A percentile compares a stretch with the other conserved stretches of the same genome.
Conservation (phyloP, 2,797 vertebrate genomes). For the Melanotaenia parkinsoni region DNA sequence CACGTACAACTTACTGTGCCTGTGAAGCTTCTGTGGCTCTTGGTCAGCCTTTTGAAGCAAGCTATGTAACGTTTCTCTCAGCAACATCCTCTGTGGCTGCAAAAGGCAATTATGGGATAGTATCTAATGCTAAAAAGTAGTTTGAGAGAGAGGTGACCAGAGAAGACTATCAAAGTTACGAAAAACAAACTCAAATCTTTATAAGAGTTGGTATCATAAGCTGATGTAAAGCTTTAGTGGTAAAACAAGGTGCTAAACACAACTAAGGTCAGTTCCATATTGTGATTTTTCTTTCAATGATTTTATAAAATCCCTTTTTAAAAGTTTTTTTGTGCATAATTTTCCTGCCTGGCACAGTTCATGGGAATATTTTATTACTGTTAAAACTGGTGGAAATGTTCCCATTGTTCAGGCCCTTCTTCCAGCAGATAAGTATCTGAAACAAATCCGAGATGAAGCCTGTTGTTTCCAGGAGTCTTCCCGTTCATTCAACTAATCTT, state of each 20-base stretch:
- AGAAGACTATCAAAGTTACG: background rate
- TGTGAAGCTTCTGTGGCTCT: background rate
- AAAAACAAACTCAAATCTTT: background rate
- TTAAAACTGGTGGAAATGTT: slow-evolving; percentile 34
- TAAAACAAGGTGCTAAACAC: background rate
- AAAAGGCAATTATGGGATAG: slow-evolving; percentile 4
- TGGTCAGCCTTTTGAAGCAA: background rate
- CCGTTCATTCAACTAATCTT: slow-evolving; percentile 24
- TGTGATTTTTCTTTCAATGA: too few species aligned
- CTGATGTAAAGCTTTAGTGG: background rate
- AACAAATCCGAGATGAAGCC: slow-evolving; percentile 50
- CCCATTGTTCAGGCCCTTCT: slow-evolving; percentile 44
- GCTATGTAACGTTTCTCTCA: slow-evolving; percentile 4
- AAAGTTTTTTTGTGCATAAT: background rate
- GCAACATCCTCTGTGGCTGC: slow-evolving; percentile 2
- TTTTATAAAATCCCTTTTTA: too few species aligned
- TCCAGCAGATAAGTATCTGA: slow-evolving; percentile 39
- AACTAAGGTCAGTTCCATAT: too few species aligned
- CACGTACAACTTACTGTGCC: slow-evolving; percentile 3
- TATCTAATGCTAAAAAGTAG: slow-evolving; percentile 3
- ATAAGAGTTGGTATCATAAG: background rate
- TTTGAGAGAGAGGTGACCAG: too few species aligned
- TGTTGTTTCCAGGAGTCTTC: slow-evolving; percentile 38
- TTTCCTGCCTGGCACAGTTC: background rate
- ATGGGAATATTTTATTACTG: slow-evolving; percentile 19